Percentiles rank a stretch among this genome's conserved stretches.
Conservation (phyloP, 2,113 vertebrate genomes). For the Etheostoma spectabile region DNA sequence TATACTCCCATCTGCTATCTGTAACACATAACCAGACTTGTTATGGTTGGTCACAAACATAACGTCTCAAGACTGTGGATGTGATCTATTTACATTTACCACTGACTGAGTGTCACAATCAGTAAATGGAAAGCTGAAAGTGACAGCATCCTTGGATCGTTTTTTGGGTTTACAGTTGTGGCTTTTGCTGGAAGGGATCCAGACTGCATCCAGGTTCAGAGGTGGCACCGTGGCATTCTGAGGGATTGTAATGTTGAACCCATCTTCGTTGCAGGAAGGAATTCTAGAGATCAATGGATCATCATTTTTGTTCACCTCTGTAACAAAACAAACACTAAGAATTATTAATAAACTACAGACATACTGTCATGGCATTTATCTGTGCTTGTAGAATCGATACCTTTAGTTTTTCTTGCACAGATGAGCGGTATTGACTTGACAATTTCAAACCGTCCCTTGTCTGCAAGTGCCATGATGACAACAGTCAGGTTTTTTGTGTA, state of each 20-base stretch:
- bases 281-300: not conserved
- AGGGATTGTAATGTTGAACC: conserved; percentile 61
- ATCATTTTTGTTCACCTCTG: conserved; percentile 35
- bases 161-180: conserved; percentile 40
- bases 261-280: conserved; percentile 51
- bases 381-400: not conserved
- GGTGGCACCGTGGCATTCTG: conserved; percentile 55
- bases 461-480: conserved; percentile 33
- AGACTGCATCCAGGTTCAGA: conserved; percentile 55
- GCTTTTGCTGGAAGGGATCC: conserved; percentile 44
- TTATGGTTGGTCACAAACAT: not conserved
- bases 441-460: conserved; percentile 28
- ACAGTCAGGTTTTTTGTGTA: conserved; percentile 37
- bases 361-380: not conserved
- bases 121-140: conserved; percentile 62
- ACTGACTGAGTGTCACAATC: conserved; percentile 51
- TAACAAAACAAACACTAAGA: not conserved
- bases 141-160: conserved; percentile 33
- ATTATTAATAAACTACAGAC: not conserved
- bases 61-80: not conserved
- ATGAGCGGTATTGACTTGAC: conserved; percentile 30
- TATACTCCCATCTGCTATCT: conserved; percentile 55
- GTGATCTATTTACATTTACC: conserved; percentile 34
- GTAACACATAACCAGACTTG: conserved; percentile 1
- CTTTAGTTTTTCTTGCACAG: conserved; percentile 43